phyloP scores from a whole-genome alignment of 2,797 vertebrate genomes.

The Gephyroberyx darwinii region DNA sequence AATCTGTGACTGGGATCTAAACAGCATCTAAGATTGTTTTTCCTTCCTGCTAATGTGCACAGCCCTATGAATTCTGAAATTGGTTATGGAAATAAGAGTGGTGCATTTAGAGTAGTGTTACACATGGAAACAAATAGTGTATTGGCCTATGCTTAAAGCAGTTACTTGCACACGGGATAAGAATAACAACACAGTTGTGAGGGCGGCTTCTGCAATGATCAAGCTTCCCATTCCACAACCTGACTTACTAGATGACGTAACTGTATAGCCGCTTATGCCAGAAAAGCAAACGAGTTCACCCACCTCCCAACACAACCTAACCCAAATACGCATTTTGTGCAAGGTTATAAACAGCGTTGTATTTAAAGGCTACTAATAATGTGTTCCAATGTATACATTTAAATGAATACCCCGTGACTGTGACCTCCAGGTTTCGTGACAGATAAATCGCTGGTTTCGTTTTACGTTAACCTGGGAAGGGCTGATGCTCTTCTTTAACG shows the following conservation, averaged over 20 bases:
- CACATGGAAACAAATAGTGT: background rate
- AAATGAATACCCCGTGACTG: background rate
- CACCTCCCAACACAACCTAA: conserved; percentile 39
- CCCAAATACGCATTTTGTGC: background rate
- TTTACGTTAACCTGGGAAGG: conserved; percentile 15
- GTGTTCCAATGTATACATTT: background rate
- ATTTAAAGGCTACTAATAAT: background rate
- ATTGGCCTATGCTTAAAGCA: background rate
- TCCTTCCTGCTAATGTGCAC: background rate
- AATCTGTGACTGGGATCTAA: background rate
- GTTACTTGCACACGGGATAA: background rate
- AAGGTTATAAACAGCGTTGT: background rate
- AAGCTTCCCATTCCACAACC: conserved; percentile 55
- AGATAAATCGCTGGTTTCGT: background rate
- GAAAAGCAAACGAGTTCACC: conserved; percentile 56
- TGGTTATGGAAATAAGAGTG: background rate
- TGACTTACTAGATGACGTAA: conserved; percentile 72
- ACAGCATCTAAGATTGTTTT: no score
- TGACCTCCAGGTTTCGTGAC: no score
- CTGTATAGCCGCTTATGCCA: conserved; percentile 60
- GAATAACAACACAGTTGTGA: conserved; percentile 25
- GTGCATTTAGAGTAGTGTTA: background rate
- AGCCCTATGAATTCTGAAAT: background rate
- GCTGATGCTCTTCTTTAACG: conserved; percentile 39
- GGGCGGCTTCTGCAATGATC: conserved; percentile 59